Base-by-base conservation (phyloP, 1,140 invertebrate genomes). In the Prorops nasuta region DNA sequence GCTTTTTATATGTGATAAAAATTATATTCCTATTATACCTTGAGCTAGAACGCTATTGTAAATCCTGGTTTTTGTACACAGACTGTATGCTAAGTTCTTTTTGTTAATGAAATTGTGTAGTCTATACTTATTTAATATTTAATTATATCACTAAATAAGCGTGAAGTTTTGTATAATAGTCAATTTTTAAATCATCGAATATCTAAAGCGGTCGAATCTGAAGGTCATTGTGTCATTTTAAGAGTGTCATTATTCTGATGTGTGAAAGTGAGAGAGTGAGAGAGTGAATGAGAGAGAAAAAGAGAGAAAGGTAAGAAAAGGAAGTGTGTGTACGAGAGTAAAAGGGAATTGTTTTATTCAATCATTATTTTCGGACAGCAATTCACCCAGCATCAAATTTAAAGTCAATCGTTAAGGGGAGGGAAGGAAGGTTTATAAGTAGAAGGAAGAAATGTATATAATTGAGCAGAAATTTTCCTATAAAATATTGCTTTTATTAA, bases 1-100 rank as follows among this genome's bases (percentile, higher is more conserved):
- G 72, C 70, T 74, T 76, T 77, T 76, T 76, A 71, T 74, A 75
- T 74, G 72, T 76, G 73, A 75, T 74, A 71, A 68, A 64, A 60
- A 70, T 69, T 67, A 67, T 74, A 69, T 72, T 71, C 68, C 67
- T 72, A 75, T 67, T 71, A 71, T 60, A 70, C 55, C 66, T 58
- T 51, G 54, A 67, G 31, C 66, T 66, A 66, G 62, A 62, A 69
- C 49, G 69, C 63, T 67, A 63, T 59, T 71, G 71, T 72, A 73
- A 71, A 76, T 74, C 66, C 63, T 74, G 66, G 58, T 73, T 74
- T 66, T 76, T 74, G 68, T 76, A 76, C 66, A 75, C 71, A 73
- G 58, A 60, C 41, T 54, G 51, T 63, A 63, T 62, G 50, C 48
- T 63, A 63, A 61, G 60, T 64, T 69, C 63, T 51, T 51, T 60